A percentile compares a stretch with the other conserved stretches of the same genome.
These are phyloP conservation scores for Mellilla xanthometata DNA, from an alignment of 2,888 invertebrate species.

Conservation along the genomic window DNA sequence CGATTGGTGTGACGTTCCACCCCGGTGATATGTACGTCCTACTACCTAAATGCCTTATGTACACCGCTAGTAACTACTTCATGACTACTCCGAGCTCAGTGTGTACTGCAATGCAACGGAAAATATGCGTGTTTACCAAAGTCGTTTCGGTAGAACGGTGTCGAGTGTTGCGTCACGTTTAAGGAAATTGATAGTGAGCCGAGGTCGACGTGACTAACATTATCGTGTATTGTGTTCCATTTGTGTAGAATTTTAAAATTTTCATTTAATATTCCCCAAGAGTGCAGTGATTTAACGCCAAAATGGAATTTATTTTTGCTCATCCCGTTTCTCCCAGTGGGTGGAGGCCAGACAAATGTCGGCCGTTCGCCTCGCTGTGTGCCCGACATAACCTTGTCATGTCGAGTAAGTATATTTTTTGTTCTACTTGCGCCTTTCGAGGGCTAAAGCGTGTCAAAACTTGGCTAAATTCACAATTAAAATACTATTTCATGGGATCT, in stretches of 20 bases:
- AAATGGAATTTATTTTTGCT: constrained; percentile 64
- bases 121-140: constrained; percentile 83
- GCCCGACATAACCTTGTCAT: constrained; percentile 78
- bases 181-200: constrained; percentile 81
- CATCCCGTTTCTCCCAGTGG: constrained; percentile 70
- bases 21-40: constrained; percentile 82
- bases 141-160: constrained; percentile 82
- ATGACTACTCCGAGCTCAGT: constrained; percentile 83
- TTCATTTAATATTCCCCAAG: constrained; percentile 48
- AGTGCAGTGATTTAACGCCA: constrained; percentile 56
- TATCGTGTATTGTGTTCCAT: constrained; percentile 68
- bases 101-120: constrained; percentile 83
- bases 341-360: constrained; percentile 76
- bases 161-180: constrained; percentile 81
- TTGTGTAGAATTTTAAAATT: constrained; percentile 50
- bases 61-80: constrained; percentile 82
- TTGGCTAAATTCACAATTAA: constrained; percentile 20
- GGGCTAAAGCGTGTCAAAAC: constrained; percentile 28
- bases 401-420: constrained; percentile 75
- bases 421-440: constrained; percentile 40
- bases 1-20: constrained; percentile 82
- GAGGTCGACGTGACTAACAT: constrained; percentile 80
- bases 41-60: constrained; percentile 83
- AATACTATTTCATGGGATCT: constrained; percentile 23
- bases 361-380: constrained; percentile 70